These are phyloP conservation scores for Hemaris fuciformis DNA, from an alignment of 2,888 invertebrate species.

Conservation along the genomic window DNA sequence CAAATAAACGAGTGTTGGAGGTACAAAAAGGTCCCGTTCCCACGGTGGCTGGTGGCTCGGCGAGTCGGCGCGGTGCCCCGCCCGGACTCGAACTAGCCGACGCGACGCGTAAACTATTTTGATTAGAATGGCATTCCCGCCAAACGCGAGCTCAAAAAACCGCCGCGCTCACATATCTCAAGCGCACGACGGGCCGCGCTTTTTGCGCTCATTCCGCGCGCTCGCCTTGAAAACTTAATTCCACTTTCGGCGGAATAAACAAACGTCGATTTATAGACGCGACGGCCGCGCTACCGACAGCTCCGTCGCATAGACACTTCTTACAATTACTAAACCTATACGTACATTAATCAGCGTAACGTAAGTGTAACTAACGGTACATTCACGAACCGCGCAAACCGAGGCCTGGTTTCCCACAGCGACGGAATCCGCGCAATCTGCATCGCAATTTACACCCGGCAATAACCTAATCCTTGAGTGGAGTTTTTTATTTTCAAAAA, in stretches of 20 bases:
- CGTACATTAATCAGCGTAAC: slow-evolving; percentile 32
- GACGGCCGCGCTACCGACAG: slow-evolving; percentile 18
- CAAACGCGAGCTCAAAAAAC: slow-evolving; percentile 64
- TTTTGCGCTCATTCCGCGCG: slow-evolving; percentile 67
- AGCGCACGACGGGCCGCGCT: slow-evolving; percentile 66
- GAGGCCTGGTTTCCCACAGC: neutral
- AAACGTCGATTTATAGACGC: slow-evolving; percentile 61
- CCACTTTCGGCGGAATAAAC: slow-evolving; percentile 54
- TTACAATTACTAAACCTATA: neutral
- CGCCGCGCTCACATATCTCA: slow-evolving; percentile 70
- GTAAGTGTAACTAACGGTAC: slow-evolving; percentile 69
- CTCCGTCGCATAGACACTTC: neutral
- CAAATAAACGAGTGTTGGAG: slow-evolving; percentile 4
- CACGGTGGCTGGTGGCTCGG: slow-evolving; percentile 38
- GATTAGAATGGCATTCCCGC: slow-evolving; percentile 78
- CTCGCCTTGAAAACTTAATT: slow-evolving; percentile 77
- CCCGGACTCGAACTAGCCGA: slow-evolving; percentile 32
- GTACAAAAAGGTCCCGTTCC: slow-evolving; percentile 56
- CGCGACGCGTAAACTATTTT: slow-evolving; percentile 79
- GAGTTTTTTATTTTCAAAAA: slow-evolving; percentile 8
- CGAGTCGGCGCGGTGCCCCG: neutral
- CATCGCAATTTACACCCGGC: slow-evolving; percentile 66
- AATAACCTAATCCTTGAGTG: slow-evolving; percentile 23
- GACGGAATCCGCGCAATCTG: slow-evolving; percentile 63
- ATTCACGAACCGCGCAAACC: slow-evolving; percentile 29